phyloP scores from a whole-genome alignment of 2,797 vertebrate genomes.

The Smutsia temminckii region DNA sequence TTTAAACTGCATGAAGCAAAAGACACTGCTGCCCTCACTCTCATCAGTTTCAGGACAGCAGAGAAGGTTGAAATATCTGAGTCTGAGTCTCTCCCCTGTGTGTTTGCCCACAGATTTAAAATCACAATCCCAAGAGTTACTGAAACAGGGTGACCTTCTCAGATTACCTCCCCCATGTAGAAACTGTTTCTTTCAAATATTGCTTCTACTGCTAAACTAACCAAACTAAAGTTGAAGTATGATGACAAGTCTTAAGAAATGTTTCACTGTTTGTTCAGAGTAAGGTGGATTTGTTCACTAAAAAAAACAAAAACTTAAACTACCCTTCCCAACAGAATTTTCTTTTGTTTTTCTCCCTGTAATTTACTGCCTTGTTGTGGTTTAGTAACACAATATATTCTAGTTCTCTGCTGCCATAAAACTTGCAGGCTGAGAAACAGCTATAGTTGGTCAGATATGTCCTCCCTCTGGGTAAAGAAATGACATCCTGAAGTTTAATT shows the following conservation, averaged over 20 bases:
- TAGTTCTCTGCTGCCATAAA: constrained; percentile 38
- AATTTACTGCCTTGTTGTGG: constrained; percentile 46
- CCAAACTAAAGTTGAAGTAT: constrained; percentile 44
- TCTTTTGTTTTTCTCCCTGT: constrained; percentile 47
- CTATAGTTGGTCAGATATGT: background rate
- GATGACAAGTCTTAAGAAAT: constrained; percentile 30
- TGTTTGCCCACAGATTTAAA: background rate
- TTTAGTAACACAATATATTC: constrained; percentile 41
- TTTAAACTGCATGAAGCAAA: background rate
- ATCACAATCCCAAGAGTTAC: background rate
- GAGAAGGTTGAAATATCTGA: background rate
- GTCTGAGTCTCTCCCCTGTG: background rate
- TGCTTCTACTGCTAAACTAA: background rate
- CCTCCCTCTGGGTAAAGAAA: constrained; percentile 27
- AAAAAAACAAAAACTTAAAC: background rate
- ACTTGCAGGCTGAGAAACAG: background rate
- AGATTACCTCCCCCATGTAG: background rate
- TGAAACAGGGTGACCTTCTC: background rate
- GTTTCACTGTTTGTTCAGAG: constrained; percentile 8
- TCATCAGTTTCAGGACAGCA: background rate
- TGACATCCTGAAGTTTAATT: constrained; percentile 19
- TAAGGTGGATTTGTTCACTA: background rate
- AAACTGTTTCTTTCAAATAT: constrained; percentile 21
- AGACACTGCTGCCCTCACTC: background rate
- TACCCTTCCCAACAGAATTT: constrained; percentile 31